phyloP scores from a whole-genome alignment of 2,113 vertebrate genomes.

The Columba livia region DNA sequence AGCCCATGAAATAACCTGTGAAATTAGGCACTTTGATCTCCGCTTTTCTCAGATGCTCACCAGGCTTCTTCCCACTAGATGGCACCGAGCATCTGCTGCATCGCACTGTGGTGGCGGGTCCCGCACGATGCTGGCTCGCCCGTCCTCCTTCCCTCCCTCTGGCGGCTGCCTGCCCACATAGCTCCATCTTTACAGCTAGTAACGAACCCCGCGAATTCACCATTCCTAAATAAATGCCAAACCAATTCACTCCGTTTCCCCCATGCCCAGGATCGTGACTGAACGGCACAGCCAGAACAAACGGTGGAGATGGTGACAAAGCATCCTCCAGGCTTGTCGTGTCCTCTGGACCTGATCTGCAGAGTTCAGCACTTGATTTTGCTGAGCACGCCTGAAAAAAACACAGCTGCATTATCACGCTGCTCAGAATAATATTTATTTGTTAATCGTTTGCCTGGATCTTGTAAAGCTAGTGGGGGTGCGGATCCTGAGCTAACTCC shows the following conservation, averaged over 20 bases:
- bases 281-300: accelerated
- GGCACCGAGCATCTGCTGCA: slow-evolving; percentile 21
- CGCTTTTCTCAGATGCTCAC: accelerated
- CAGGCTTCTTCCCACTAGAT: slow-evolving; percentile 37
- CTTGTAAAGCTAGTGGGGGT: background rate
- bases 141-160: background rate
- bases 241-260: accelerated
- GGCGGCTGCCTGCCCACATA: accelerated
- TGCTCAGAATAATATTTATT: background rate
- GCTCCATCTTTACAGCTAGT: background rate
- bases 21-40: background rate
- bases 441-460: background rate
- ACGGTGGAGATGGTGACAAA: too few relatives aligned
- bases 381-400: background rate
- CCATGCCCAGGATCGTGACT: accelerated
- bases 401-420: background rate
- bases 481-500: background rate
- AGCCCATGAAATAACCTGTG: background rate
- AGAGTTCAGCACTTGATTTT: background rate
- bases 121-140: accelerated
- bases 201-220: background rate
- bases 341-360: accelerated
- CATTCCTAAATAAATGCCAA: background rate
- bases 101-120: accelerated
- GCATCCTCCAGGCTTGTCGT: accelerated